These are phyloP conservation scores for Aplochiton taeniatus DNA, from an alignment of 2,797 vertebrate genomes.

Conservation along the genomic window DNA sequence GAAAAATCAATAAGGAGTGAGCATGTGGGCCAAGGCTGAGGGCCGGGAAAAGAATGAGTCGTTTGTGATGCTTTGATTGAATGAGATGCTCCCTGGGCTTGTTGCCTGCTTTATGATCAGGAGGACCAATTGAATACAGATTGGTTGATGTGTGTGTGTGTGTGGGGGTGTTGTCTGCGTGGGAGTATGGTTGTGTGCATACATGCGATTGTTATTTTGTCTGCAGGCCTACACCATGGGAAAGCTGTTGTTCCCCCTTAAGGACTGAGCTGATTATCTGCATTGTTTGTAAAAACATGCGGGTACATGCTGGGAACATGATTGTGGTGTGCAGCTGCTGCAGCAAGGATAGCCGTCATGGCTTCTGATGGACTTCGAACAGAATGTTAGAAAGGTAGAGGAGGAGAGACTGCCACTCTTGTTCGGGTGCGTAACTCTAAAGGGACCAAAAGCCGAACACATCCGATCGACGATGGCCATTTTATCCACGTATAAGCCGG, in stretches of 20 bases:
- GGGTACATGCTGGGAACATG: background rate
- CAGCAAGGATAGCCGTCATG: no score
- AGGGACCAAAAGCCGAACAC: no score
- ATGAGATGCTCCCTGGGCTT: background rate
- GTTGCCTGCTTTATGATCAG: background rate
- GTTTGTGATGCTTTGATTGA: constrained; percentile 2
- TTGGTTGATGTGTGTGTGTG: background rate
- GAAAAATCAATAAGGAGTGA: background rate
- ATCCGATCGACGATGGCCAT: no score
- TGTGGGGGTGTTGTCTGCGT: background rate
- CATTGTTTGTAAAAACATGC: background rate
- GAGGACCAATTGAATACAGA: background rate
- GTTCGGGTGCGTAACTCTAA: no score
- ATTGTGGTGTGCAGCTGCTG: background rate
- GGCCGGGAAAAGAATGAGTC: background rate
- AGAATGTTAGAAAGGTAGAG: no score
- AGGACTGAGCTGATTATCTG: background rate
- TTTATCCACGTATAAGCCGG: no score
- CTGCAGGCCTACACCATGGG: background rate
- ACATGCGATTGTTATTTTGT: background rate
- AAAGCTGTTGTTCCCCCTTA: background rate
- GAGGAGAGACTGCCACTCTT: no score
- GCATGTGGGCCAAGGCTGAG: background rate
- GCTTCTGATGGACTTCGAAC: no score
- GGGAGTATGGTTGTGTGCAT: background rate